These are phyloP conservation scores for Cydia strobilella DNA, from an alignment of 1,140 invertebrate species.

Conservation along the genomic window DNA sequence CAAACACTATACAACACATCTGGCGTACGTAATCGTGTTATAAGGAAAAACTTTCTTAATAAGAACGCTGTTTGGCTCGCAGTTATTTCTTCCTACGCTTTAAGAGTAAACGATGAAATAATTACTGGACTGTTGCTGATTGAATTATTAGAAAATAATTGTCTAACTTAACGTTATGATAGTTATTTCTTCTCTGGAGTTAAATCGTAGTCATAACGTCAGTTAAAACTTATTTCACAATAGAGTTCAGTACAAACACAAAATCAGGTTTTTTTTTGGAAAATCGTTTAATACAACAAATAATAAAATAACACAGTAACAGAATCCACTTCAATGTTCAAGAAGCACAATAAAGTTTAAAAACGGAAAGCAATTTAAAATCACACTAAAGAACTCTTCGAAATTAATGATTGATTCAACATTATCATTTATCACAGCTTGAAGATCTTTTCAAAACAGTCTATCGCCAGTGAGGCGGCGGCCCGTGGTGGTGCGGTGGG, in stretches of 20 bases:
- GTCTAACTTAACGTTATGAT: neutral
- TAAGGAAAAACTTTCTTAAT: conserved; percentile 77
- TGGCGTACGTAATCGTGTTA: conserved; percentile 76
- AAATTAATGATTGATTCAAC: neutral
- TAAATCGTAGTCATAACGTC: neutral
- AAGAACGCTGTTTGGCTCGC: conserved; percentile 65
- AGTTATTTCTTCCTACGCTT: conserved; percentile 45
- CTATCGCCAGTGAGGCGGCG: conserved; percentile 33
- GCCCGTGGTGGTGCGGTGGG: conserved; percentile 24
- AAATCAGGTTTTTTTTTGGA: neutral
- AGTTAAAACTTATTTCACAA: neutral
- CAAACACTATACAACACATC: conserved; percentile 68
- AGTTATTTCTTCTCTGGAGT: neutral
- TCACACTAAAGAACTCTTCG: neutral
- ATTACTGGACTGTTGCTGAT: conserved; percentile 48
- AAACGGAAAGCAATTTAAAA: neutral
- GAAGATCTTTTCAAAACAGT: conserved; percentile 19
- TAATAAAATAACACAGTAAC: neutral
- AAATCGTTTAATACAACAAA: neutral
- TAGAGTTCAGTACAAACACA: neutral
- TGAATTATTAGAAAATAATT: conserved; percentile 34
- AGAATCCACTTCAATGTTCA: neutral
- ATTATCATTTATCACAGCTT: conserved; percentile 12
- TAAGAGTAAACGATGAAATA: conserved; percentile 51
- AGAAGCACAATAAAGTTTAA: conserved; percentile 7